These are phyloP conservation scores for Dryobates pubescens DNA, from an alignment of 2,797 vertebrate genomes.

Conservation along the genomic window DNA sequence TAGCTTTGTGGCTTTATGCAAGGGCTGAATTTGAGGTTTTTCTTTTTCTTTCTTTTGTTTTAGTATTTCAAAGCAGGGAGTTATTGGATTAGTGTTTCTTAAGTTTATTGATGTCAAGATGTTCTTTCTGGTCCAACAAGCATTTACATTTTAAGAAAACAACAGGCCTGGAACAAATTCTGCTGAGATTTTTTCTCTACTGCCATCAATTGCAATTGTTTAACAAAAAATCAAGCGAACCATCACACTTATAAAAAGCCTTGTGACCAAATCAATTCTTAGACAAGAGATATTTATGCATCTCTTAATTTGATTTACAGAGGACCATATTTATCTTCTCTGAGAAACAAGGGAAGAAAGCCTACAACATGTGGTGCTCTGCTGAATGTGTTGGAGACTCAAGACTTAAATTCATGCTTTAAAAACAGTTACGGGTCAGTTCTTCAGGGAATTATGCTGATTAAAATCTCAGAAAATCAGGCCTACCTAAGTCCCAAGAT, in stretches of 20 bases:
- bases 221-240: background rate
- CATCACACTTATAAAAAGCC: background rate
- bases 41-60: background rate
- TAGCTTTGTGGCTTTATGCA: accelerated
- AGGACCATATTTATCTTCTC: background rate
- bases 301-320: background rate
- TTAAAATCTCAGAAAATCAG: background rate
- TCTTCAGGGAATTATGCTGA: background rate
- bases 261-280: background rate
- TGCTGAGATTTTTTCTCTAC: background rate
- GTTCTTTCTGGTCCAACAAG: background rate
- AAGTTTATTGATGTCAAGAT: background rate
- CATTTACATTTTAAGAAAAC: background rate
- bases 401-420: background rate
- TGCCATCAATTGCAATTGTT: background rate
- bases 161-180: background rate
- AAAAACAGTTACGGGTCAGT: background rate
- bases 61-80: background rate
- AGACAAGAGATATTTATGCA: background rate
- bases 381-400: background rate
- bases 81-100: background rate
- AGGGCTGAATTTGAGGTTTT: background rate
- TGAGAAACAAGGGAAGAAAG: background rate
- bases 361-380: background rate
- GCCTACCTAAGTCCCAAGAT: background rate